These are phyloP conservation scores for Boleophthalmus pectinirostris DNA, from an alignment of 2,113 vertebrate species.

Conservation along the genomic window DNA sequence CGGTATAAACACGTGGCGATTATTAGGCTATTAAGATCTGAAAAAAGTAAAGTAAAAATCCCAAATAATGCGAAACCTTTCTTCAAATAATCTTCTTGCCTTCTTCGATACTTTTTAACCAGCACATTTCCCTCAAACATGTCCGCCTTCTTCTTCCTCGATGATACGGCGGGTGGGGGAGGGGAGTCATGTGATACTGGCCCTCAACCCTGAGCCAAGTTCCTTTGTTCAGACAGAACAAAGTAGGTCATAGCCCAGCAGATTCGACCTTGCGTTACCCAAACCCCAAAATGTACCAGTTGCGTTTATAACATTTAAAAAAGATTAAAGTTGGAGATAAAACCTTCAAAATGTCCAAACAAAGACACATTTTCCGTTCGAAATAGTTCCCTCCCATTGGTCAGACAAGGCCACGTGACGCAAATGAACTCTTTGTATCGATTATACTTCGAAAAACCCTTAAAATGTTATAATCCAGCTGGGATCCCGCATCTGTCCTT, in stretches of 20 bases:
- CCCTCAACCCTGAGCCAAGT: constrained; percentile 23
- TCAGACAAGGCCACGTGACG: constrained; percentile 59
- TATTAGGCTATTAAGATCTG: constrained; percentile 14
- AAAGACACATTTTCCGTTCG: constrained; percentile 62
- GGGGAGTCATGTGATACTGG: constrained; percentile 71
- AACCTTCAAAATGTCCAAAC: constrained; percentile 56
- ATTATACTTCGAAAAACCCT: not conserved
- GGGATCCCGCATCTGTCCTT: not conserved
- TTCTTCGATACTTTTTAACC: constrained; percentile 76
- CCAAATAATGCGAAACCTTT: constrained; percentile 62
- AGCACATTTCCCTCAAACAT: constrained; percentile 80
- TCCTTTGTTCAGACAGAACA: constrained; percentile 43
- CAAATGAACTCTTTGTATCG: not conserved
- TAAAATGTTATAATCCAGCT: not conserved
- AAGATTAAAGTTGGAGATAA: constrained; percentile 12
- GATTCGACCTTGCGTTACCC: not conserved
- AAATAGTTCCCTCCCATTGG: constrained; percentile 63
- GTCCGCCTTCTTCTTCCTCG: constrained; percentile 78
- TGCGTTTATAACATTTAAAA: not conserved
- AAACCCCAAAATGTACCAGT: not conserved
- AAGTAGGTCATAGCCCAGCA: not conserved
- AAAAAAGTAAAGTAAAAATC: constrained; percentile 47
- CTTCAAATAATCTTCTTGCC: constrained; percentile 72
- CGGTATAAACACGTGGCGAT: constrained; percentile 14
- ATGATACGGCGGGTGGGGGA: constrained; percentile 65